Percentiles rank a stretch among this genome's conserved stretches.
Evolutionary conservation across 2,113 vertebrate genomes (phyloP).

Genomic region (Amblyopsis rosae): DNA sequence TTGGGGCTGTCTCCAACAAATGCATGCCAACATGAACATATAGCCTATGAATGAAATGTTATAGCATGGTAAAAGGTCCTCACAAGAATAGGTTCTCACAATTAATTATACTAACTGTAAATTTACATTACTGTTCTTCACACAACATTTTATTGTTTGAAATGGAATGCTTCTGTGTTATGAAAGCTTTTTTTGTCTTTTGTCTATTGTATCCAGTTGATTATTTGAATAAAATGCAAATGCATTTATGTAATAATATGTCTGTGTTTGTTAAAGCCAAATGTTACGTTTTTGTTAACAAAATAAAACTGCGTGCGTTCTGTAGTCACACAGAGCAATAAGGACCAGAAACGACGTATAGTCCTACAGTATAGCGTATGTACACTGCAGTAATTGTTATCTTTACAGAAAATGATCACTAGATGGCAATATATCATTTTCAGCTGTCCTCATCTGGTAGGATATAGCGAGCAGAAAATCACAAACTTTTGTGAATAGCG

Average conservation of each 20-base stretch:
- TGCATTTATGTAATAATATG: constrained; percentile 58
- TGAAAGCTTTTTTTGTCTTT: too few relatives aligned
- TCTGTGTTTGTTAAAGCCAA: not conserved
- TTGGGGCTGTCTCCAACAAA: constrained; percentile 36
- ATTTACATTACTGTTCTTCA: too few relatives aligned
- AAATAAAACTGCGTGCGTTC: not conserved
- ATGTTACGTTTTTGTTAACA: not conserved
- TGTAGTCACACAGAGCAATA: not conserved
- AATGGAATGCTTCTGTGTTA: too few relatives aligned
- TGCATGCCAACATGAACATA: constrained; percentile 68
- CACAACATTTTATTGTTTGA: too few relatives aligned
- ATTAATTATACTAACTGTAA: constrained; percentile 55
- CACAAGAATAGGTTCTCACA: constrained; percentile 33
- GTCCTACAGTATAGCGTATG: not conserved
- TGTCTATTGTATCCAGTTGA: constrained; percentile 73
- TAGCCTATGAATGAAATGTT: constrained; percentile 38
- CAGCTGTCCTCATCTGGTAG: not conserved
- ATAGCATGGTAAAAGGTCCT: constrained; percentile 60
- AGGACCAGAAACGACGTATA: too few relatives aligned
- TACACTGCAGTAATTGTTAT: not conserved
- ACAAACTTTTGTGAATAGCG: too few relatives aligned
- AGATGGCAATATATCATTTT: constrained; percentile 6
- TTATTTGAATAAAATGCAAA: constrained; percentile 73
- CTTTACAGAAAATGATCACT: not conserved
- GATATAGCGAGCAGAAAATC: too few relatives aligned